A percentile compares a stretch with the other conserved stretches of the same genome.
These are phyloP conservation scores for Lepus townsendii DNA, from an alignment of 2,797 vertebrate genomes.

Conservation along the genomic window DNA sequence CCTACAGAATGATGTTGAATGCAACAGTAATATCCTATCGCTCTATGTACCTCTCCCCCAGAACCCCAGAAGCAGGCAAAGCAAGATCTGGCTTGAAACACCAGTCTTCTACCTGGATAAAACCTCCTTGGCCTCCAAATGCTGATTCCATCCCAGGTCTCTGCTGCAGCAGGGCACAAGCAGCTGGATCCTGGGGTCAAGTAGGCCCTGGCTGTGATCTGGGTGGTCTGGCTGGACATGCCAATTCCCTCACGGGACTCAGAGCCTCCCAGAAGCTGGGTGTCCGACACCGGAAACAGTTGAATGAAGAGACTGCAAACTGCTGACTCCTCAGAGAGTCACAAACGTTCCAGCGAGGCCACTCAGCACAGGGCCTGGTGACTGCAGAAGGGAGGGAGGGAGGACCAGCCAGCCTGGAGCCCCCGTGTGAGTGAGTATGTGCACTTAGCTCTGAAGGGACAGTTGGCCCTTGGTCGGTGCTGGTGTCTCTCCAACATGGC, in stretches of 20 bases:
- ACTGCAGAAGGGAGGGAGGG: not conserved
- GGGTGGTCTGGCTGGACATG: not conserved
- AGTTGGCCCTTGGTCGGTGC: not conserved
- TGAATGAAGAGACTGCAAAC: not conserved
- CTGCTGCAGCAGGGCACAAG: not conserved
- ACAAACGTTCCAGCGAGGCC: not conserved
- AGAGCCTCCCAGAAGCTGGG: not conserved
- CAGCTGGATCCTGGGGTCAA: not conserved
- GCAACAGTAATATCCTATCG: not conserved
- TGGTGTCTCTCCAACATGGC: not conserved
- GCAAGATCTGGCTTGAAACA: not conserved
- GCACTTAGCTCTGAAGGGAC: not conserved
- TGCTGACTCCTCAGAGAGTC: not conserved
- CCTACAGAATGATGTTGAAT: not conserved
- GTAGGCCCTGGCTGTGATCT: not conserved
- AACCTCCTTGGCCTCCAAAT: not conserved
- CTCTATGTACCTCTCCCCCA: not conserved
- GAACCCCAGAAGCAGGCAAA: not conserved
- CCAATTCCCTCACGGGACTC: not conserved
- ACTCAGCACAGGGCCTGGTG: not conserved
- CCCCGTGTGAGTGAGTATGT: not conserved
- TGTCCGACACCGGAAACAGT: not conserved
- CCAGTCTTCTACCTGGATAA: not conserved
- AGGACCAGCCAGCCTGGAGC: not conserved
- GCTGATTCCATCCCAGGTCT: not conserved